Evolutionary conservation across 2,797 vertebrate species (phyloP).

Genomic region (Percopsis omiscomaycus): DNA sequence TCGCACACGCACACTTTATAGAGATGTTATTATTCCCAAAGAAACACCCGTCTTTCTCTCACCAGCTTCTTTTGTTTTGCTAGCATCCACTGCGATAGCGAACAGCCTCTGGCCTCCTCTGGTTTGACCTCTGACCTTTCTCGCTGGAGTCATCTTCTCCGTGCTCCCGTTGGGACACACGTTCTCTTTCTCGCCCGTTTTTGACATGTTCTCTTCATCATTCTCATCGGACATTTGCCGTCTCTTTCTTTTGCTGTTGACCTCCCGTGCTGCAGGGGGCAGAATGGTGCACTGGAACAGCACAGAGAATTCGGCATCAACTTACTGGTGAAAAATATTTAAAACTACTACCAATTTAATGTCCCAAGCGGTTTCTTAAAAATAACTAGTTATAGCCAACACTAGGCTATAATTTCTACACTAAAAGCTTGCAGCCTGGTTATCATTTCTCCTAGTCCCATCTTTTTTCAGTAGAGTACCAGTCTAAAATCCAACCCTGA

Average conservation of each 20-base stretch:
- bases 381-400: no score
- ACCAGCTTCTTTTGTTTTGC: conserved; percentile 48
- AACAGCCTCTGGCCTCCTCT: conserved; percentile 65
- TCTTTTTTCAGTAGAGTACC: background rate
- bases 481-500: background rate
- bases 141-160: conserved; percentile 61
- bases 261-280: conserved; percentile 38
- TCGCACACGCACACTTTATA: no score
- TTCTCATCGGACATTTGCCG: conserved; percentile 28
- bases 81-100: conserved; percentile 18
- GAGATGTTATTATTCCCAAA: background rate
- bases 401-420: no score
- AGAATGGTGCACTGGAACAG: conserved; percentile 45
- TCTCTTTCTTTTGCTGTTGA: conserved; percentile 71
- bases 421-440: no score
- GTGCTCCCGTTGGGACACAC: conserved; percentile 57
- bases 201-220: conserved; percentile 5
- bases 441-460: no score
- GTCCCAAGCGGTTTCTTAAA: no score
- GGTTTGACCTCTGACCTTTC: conserved; percentile 57
- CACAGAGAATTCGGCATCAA: background rate
- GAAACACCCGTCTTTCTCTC: conserved; percentile 1
- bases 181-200: conserved; percentile 68
- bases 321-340: background rate
- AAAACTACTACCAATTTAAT: no score